phyloP scores from a whole-genome alignment of 2,113 vertebrate species.

The Sylvia atricapilla region DNA sequence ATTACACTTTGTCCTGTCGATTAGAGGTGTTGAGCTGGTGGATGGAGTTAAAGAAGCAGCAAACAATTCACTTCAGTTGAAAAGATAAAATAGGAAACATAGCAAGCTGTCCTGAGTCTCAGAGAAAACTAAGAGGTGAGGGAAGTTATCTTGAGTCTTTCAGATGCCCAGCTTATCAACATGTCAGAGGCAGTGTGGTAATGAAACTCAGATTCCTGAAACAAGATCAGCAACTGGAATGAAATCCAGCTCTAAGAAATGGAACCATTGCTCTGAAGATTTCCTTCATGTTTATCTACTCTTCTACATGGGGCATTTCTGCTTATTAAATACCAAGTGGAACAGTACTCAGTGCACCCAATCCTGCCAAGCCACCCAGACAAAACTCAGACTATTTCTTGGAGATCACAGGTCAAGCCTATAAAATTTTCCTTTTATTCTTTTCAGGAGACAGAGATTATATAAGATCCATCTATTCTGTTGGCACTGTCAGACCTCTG shows the following conservation, averaged over 20 bases:
- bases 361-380: background rate
- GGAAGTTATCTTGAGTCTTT: background rate
- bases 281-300: background rate
- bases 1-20: rapidly evolving
- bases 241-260: background rate
- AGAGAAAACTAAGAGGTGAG: background rate
- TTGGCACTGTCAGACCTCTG: slow-evolving; percentile 27
- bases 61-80: background rate
- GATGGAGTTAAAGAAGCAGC: background rate
- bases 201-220: background rate
- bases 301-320: background rate
- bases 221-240: background rate
- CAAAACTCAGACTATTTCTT: slow-evolving; percentile 21
- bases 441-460: slow-evolving; percentile 50
- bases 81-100: background rate
- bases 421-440: slow-evolving; percentile 46
- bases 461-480: slow-evolving; percentile 33
- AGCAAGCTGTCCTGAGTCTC: background rate
- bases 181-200: background rate
- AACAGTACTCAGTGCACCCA: background rate
- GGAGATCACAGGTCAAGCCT: slow-evolving; percentile 38
- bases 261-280: background rate
- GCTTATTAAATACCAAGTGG: background rate
- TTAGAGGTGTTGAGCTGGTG: background rate
- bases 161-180: background rate